Evolutionary conservation across 2,888 invertebrate genomes (phyloP).

Genomic region (Cerastis rubricosa): DNA sequence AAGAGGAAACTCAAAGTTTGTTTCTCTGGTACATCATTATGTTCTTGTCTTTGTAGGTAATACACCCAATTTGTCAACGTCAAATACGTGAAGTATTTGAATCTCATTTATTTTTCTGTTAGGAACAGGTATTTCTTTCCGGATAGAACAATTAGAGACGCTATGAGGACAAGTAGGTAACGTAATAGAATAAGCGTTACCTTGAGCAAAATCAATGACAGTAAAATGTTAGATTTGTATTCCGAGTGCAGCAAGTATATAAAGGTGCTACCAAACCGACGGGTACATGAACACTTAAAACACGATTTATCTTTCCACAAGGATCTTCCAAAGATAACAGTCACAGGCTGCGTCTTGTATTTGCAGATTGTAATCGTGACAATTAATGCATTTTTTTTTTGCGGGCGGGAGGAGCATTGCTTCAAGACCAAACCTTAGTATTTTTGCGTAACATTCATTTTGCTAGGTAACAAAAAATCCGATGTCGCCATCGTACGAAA

Average conservation of each 20-base stretch:
- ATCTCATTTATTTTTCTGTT: not conserved
- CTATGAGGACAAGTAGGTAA: no score
- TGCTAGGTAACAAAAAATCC: not conserved
- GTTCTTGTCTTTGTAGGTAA: not conserved
- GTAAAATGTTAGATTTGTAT: not conserved
- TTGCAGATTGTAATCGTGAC: not conserved
- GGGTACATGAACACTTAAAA: not conserved
- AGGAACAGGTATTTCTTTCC: not conserved
- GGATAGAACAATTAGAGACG: not conserved
- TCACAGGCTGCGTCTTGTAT: not conserved
- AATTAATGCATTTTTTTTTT: not conserved
- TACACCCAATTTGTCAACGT: not conserved
- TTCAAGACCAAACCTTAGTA: no score
- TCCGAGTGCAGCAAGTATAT: not conserved
- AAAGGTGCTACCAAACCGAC: not conserved
- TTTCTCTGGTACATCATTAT: conserved; percentile 18
- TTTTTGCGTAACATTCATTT: not conserved
- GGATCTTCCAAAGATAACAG: not conserved
- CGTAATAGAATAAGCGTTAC: not conserved
- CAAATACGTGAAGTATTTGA: not conserved
- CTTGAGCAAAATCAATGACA: not conserved
- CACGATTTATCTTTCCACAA: not conserved
- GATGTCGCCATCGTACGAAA: not conserved
- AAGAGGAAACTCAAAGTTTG: conserved; percentile 1
- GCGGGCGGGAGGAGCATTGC: not conserved